Evolutionary conservation across 2,888 invertebrate species (phyloP).

Genomic region (Zhengitettix transpicula): DNA sequence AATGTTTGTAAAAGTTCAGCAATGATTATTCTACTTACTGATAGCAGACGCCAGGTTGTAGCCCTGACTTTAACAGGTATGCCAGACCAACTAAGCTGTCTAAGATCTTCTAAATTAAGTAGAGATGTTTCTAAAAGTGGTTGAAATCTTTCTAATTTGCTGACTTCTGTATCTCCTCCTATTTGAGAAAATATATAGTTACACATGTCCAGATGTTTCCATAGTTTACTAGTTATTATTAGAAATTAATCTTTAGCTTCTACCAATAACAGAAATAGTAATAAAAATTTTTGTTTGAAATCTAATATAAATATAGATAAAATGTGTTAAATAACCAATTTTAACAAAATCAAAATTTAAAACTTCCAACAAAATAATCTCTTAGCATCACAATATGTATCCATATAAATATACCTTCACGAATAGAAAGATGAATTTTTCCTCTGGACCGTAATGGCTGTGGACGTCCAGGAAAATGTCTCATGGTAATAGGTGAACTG

Average conservation of each 20-base stretch:
- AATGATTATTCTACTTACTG: conserved; percentile 28
- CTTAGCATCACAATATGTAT: too few species aligned
- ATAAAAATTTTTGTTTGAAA: too few species aligned
- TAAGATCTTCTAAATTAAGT: conserved; percentile 70
- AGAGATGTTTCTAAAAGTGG: conserved; percentile 57
- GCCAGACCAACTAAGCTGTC: conserved; percentile 90
- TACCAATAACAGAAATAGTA: too few species aligned
- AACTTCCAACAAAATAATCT: too few species aligned
- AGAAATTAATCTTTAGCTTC: too few species aligned
- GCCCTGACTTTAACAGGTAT: conserved; percentile 74
- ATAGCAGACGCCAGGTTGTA: conserved; percentile 47
- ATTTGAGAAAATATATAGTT: neutral
- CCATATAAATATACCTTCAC: neutral
- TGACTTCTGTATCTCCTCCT: conserved; percentile 29
- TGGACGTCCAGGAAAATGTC: conserved; percentile 62
- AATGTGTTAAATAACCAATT: too few species aligned
- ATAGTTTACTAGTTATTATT: too few species aligned
- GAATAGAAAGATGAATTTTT: neutral
- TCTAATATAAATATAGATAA: too few species aligned
- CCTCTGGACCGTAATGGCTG: conserved; percentile 37
- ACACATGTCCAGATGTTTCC: too few species aligned
- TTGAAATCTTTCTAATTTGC: conserved; percentile 74
- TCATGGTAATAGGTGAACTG: conserved; percentile 36
- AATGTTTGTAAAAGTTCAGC: too few species aligned
- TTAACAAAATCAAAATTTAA: too few species aligned